Conservation (phyloP, 2,888 invertebrate genomes). For the Leucoptera coffeella region DNA sequence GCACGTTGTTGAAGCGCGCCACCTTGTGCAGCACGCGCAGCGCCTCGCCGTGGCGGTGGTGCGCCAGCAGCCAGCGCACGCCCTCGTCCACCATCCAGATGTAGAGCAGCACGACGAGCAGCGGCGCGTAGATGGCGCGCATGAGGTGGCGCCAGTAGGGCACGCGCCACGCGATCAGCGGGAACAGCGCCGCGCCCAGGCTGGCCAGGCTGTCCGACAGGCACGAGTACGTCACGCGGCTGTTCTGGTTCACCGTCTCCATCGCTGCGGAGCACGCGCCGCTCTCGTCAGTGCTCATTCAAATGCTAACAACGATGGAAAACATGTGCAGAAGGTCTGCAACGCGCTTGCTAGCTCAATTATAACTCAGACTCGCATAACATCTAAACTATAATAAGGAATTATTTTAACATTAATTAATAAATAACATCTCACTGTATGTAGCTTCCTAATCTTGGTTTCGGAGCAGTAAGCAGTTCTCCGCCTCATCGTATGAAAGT, state of each 20-base stretch:
- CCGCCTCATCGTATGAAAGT: too few relatives aligned
- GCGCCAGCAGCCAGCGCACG: constrained; percentile 72
- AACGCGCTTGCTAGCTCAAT: too few relatives aligned
- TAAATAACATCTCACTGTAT: too few relatives aligned
- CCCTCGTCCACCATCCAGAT: constrained; percentile 72
- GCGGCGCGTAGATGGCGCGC: constrained; percentile 64
- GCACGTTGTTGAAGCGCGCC: constrained; percentile 59
- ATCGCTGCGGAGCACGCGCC: constrained; percentile 19
- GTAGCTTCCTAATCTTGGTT: too few relatives aligned
- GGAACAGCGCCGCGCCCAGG: constrained; percentile 65
- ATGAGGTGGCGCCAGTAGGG: constrained; percentile 67
- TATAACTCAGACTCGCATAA: too few relatives aligned
- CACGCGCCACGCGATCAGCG: constrained; percentile 63
- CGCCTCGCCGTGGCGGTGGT: constrained; percentile 61
- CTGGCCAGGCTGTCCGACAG: constrained; percentile 26
- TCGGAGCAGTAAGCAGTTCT: too few relatives aligned
- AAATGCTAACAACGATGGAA: too few relatives aligned
- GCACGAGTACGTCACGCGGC: constrained; percentile 35
- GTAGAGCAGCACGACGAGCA: constrained; percentile 61
- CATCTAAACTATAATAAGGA: too few relatives aligned
- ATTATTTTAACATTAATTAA: too few relatives aligned
- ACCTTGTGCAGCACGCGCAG: constrained; percentile 58
- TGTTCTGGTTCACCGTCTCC: constrained; percentile 32
- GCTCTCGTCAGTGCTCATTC: too few relatives aligned
- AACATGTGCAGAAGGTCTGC: too few relatives aligned